These are phyloP conservation scores for Microcaecilia unicolor DNA, from an alignment of 2,797 vertebrate genomes.

Conservation along the genomic window DNA sequence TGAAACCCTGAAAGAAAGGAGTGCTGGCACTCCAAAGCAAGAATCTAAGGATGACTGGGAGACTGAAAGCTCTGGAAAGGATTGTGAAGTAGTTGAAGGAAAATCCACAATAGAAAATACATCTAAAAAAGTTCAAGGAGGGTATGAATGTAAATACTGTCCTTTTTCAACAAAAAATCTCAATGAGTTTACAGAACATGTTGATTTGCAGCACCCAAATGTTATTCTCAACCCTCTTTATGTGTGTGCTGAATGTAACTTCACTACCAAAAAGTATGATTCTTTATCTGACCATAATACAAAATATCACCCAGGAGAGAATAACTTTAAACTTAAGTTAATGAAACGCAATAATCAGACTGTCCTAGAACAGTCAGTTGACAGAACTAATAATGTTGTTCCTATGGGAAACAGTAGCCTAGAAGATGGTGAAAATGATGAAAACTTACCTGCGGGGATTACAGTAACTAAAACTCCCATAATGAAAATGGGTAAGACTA, in stretches of 20 bases:
- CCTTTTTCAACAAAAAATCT: conserved; percentile 92
- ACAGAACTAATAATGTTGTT: conserved; percentile 50
- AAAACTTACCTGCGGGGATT: conserved; percentile 43
- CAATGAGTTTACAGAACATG: conserved; percentile 92
- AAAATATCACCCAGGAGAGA: conserved; percentile 85
- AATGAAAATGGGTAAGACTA: conserved; percentile 68
- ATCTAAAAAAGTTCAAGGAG: conserved; percentile 78
- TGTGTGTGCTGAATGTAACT: conserved; percentile 92
- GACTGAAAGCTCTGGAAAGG: conserved; percentile 51
- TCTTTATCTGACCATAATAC: conserved; percentile 94
- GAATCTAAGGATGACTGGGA: conserved; percentile 48
- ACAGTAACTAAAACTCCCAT: conserved; percentile 54
- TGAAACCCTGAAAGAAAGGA: conserved; percentile 51
- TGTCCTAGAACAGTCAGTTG: conserved; percentile 90
- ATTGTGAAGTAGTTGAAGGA: conserved; percentile 61
- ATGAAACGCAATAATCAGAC: conserved; percentile 96
- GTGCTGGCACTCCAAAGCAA: conserved; percentile 28
- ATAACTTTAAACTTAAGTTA: conserved; percentile 91
- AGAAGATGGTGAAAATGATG: conserved; percentile 42
- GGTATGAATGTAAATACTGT: conserved; percentile 98
- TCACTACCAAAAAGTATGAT: conserved; percentile 97
- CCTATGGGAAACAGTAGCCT: conserved; percentile 45
- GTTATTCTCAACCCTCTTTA: conserved; percentile 97
- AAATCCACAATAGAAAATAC: conserved; percentile 65
- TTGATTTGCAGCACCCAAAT: conserved; percentile 90